Evolutionary conservation across 35 echinoderm and acorn worm genomes (phyloP).

Genomic region (Diadema setosum): DNA sequence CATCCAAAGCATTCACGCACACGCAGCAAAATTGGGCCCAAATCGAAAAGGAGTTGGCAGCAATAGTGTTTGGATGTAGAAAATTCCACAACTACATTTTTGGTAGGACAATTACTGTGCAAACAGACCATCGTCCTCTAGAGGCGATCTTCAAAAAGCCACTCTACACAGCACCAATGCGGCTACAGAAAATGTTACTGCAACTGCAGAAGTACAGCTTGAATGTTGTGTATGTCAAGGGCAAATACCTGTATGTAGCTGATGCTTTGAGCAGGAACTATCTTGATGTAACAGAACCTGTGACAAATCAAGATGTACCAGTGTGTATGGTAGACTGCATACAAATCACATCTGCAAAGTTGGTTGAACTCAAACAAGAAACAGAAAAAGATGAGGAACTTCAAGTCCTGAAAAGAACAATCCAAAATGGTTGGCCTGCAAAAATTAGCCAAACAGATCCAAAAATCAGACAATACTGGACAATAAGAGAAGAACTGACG

Average conservation of each 20-base stretch:
- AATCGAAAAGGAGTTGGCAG: slow-evolving; percentile 68
- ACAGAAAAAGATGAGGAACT: slow-evolving; percentile 18
- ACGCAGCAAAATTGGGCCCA: slow-evolving; percentile 46
- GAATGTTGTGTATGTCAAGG: not conserved
- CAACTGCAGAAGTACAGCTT: slow-evolving; percentile 39
- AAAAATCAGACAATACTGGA: slow-evolving; percentile 18
- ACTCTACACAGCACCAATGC: slow-evolving; percentile 1
- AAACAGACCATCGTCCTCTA: slow-evolving; percentile 49
- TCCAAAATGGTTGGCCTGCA: slow-evolving; percentile 62
- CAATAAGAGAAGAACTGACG: slow-evolving; percentile 46
- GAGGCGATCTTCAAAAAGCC: slow-evolving; percentile 47
- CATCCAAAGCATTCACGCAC: slow-evolving; percentile 44
- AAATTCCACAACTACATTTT: slow-evolving; percentile 61
- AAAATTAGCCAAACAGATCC: not conserved
- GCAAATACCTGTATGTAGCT: slow-evolving; percentile 17
- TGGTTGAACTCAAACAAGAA: not conserved
- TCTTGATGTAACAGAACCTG: not conserved
- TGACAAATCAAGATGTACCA: slow-evolving; percentile 30
- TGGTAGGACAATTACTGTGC: slow-evolving; percentile 20
- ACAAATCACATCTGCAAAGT: slow-evolving; percentile 17
- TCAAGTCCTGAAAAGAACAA: not conserved
- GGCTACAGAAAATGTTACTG: slow-evolving; percentile 63
- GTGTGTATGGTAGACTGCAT: slow-evolving; percentile 23
- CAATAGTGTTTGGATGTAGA: slow-evolving; percentile 58
- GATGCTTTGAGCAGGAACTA: slow-evolving; percentile 9